These are phyloP conservation scores for Hirtodrosophila confusa DNA, from an alignment of 2,888 invertebrate species.

Conservation along the genomic window DNA sequence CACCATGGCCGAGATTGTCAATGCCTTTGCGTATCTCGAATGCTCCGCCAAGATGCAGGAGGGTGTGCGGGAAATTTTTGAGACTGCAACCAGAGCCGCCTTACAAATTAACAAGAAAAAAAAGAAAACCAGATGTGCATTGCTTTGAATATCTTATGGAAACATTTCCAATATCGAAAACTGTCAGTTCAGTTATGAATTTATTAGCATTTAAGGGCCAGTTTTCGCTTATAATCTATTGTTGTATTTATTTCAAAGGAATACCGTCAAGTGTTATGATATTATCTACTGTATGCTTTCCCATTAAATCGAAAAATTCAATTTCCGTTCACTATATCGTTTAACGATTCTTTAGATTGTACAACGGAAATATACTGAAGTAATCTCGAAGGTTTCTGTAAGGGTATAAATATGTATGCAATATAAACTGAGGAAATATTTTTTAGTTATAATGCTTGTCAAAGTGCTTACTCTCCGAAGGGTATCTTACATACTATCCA, in stretches of 20 bases:
- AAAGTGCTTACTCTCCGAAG: background rate
- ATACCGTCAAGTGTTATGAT: slow-evolving; percentile 7
- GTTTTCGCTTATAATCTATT: too few species aligned
- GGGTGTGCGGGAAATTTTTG: slow-evolving; percentile 99
- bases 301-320: slow-evolving; percentile 10
- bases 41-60: slow-evolving; percentile 99
- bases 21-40: slow-evolving; percentile 98
- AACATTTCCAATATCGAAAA: background rate
- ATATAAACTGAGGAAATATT: background rate
- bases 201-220: too few species aligned
- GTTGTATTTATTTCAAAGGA: background rate
- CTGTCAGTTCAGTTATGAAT: too few species aligned
- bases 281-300: slow-evolving; percentile 13
- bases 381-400: background rate
- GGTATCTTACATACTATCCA: slow-evolving; percentile 5
- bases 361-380: slow-evolving; percentile 29
- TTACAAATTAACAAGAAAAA: slow-evolving; percentile 93
- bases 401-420: too few species aligned
- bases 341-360: slow-evolving; percentile 14
- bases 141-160: slow-evolving; percentile 86
- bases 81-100: slow-evolving; percentile 98
- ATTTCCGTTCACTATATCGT: slow-evolving; percentile 7
- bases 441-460: background rate
- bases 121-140: slow-evolving; percentile 91
- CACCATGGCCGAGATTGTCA: slow-evolving; percentile 98